These are phyloP conservation scores for Gibbula magus DNA, from an alignment of 2,888 invertebrate species.

Conservation along the genomic window DNA sequence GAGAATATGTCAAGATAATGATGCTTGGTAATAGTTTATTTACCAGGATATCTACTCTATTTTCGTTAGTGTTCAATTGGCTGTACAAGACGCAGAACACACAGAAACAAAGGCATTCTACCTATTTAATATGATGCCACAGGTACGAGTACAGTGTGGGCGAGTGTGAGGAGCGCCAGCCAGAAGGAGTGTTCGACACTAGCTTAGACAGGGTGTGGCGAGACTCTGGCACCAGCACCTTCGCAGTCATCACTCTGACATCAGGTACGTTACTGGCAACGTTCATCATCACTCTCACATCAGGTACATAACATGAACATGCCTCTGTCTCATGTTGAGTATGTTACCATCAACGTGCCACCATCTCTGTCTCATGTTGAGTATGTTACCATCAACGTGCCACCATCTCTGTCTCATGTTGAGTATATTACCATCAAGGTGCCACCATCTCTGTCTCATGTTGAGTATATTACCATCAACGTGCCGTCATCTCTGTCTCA, in stretches of 20 bases:
- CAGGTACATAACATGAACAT: not conserved
- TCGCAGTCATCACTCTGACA: constrained; percentile 37
- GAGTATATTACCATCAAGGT: too few relatives aligned
- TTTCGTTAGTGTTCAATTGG: too few relatives aligned
- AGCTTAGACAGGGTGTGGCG: not conserved
- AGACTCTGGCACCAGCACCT: constrained; percentile 33
- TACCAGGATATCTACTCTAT: too few relatives aligned
- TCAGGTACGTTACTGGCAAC: not conserved
- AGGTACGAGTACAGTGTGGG: constrained; percentile 28
- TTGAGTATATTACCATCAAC: too few relatives aligned
- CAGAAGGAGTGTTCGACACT: not conserved
- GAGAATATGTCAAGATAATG: too few relatives aligned
- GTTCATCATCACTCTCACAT: constrained; percentile 28
- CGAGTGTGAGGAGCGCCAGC: not conserved
- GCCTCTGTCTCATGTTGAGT: constrained; percentile 31
- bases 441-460: too few relatives aligned
- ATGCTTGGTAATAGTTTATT: too few relatives aligned
- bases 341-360: not conserved
- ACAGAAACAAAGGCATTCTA: too few relatives aligned
- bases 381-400: not conserved
- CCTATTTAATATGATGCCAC: not conserved
- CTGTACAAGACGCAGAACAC: too few relatives aligned
- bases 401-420: too few relatives aligned
- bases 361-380: not conserved
- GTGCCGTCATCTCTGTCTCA: too few relatives aligned